Percentiles rank a stretch among this genome's conserved stretches.
Evolutionary conservation across 2,888 invertebrate species (phyloP).

Genomic region (Chalcis sispes): DNA sequence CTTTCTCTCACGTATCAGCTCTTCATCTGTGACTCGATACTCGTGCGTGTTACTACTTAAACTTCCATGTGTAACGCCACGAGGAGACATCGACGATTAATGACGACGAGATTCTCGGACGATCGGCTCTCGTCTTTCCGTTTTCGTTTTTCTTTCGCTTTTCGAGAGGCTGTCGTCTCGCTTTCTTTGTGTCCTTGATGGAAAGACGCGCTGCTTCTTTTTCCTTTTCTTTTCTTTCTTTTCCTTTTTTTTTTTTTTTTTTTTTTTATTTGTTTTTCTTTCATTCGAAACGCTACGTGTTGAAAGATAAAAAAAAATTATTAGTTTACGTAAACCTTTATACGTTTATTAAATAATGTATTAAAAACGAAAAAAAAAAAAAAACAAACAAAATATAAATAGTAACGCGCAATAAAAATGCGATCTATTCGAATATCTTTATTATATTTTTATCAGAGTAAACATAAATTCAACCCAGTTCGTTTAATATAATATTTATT

Average conservation of each 20-base stretch:
- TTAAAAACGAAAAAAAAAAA: too few species aligned
- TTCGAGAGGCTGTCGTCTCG: neutral
- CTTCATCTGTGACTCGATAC: neutral
- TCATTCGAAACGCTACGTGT: too few species aligned
- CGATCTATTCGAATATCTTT: too few species aligned
- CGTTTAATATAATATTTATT: too few species aligned
- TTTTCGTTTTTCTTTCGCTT: neutral
- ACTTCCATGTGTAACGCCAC: neutral
- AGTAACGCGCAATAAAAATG: too few species aligned
- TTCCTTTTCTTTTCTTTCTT: neutral
- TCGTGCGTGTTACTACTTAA: slow-evolving; percentile 21
- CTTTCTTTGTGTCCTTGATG: neutral
- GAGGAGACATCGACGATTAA: slow-evolving; percentile 39
- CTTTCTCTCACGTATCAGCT: neutral
- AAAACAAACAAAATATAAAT: too few species aligned
- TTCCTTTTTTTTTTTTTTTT: neutral
- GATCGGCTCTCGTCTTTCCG: slow-evolving; percentile 13
- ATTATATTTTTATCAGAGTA: too few species aligned
- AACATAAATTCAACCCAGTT: too few species aligned
- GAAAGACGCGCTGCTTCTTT: neutral
- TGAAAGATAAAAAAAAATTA: too few species aligned
- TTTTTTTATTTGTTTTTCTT: neutral
- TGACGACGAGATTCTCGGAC: slow-evolving; percentile 49
- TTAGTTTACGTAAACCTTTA: too few species aligned
- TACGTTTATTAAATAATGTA: too few species aligned